Conservation (phyloP, 2,888 invertebrate species). For the Acrobeloides nanus region DNA sequence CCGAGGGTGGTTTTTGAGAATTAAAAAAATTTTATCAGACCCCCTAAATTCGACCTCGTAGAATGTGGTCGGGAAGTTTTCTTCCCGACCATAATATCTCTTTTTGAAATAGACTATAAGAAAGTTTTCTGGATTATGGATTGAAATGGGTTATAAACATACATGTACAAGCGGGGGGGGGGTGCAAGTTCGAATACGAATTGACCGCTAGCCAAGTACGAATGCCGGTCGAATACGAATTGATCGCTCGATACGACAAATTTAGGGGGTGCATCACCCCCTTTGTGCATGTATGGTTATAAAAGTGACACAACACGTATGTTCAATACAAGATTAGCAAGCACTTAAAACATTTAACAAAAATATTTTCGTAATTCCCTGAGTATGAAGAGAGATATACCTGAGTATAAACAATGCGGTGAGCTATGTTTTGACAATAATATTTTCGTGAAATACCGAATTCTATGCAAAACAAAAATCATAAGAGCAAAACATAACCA, state of each 20-base stretch:
- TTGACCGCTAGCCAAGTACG: no score
- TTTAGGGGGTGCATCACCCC: no score
- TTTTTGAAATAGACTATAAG: neutral
- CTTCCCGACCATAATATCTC: neutral
- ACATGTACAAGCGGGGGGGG: no score
- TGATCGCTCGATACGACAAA: no score
- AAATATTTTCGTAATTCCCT: neutral
- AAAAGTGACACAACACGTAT: neutral
- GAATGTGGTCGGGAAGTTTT: neutral
- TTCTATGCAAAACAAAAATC: neutral
- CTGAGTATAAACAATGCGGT: neutral
- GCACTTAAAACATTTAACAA: no score
- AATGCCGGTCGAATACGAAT: no score
- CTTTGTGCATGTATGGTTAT: neutral
- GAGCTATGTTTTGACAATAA: neutral
- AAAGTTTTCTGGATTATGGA: no score
- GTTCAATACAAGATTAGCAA: no score
- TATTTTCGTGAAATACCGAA: neutral
- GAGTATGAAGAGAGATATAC: neutral
- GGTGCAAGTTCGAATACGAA: no score
- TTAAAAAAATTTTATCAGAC: no score
- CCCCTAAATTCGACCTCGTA: neutral
- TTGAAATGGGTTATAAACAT: no score
- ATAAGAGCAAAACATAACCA: neutral
- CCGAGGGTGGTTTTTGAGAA: no score